Evolutionary conservation across 2,888 invertebrate genomes (phyloP).

Genomic region (Cylloceria caligata): DNA sequence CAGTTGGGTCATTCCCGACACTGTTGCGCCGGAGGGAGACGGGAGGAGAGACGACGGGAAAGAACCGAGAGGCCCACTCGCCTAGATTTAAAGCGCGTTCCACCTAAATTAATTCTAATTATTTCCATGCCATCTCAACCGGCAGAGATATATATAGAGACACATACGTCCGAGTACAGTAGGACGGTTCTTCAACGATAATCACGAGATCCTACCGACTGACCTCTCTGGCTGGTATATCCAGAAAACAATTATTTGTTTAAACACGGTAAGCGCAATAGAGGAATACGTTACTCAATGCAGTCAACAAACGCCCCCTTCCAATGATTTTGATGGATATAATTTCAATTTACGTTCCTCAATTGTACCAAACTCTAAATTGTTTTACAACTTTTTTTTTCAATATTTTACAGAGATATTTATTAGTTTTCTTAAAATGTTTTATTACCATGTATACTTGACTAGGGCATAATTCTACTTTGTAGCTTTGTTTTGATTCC

Average conservation of each 20-base stretch:
- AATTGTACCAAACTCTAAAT: too few relatives aligned
- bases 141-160: slow-evolving; percentile 22
- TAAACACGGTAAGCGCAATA: too few relatives aligned
- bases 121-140: slow-evolving; percentile 75
- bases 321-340: too few relatives aligned
- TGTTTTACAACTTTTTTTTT: too few relatives aligned
- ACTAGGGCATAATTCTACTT: neutral
- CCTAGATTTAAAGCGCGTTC: slow-evolving; percentile 82
- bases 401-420: too few relatives aligned
- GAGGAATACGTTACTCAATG: too few relatives aligned
- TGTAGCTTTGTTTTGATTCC: too few relatives aligned
- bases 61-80: slow-evolving; percentile 79
- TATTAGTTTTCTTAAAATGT: neutral
- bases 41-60: slow-evolving; percentile 50
- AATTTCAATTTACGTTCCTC: too few relatives aligned
- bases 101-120: slow-evolving; percentile 83
- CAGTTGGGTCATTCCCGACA: slow-evolving; percentile 80
- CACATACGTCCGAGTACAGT: slow-evolving; percentile 67
- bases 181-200: slow-evolving; percentile 68
- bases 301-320: too few relatives aligned
- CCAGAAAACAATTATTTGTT: too few relatives aligned
- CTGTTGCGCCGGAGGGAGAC: slow-evolving; percentile 50
- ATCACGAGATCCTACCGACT: slow-evolving; percentile 30
- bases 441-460: neutral
- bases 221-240: neutral